Percentiles rank a stretch among this genome's conserved stretches.
Conservation (phyloP, 2,113 vertebrate genomes). For the Oryzias javanicus region DNA sequence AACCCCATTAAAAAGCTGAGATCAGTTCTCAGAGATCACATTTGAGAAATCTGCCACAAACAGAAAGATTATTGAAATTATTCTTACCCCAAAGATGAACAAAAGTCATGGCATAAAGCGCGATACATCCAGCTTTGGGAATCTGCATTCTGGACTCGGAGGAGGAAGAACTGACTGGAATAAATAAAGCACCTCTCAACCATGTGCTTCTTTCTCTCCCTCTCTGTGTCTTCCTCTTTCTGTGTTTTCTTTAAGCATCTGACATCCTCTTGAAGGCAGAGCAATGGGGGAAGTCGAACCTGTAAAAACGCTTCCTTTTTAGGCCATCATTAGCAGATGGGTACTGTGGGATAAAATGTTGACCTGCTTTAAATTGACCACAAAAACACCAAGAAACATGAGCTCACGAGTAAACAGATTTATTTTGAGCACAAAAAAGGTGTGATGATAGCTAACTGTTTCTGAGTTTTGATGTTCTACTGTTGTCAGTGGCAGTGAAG, state of each 20-base stretch:
- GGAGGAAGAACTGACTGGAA: conserved; percentile 8
- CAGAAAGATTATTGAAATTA: not conserved
- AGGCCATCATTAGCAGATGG: conserved; percentile 18
- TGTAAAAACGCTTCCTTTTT: conserved; percentile 66
- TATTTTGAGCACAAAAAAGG: too few relatives aligned
- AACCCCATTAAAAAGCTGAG: too few relatives aligned
- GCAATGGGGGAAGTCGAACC: conserved; percentile 43
- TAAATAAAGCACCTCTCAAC: conserved; percentile 3
- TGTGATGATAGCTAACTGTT: too few relatives aligned
- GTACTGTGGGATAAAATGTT: conserved; percentile 23
- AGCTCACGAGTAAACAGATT: too few relatives aligned
- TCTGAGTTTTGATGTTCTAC: not conserved
- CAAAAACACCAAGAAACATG: not conserved
- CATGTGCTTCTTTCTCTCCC: conserved; percentile 12
- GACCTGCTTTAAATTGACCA: not conserved
- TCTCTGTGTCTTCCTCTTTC: conserved; percentile 25
- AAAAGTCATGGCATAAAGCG: conserved; percentile 36
- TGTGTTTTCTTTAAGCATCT: conserved; percentile 51
- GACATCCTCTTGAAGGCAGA: conserved; percentile 62
- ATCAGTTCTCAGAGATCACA: too few relatives aligned
- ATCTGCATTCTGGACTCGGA: conserved; percentile 52
- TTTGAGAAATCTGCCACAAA: too few relatives aligned
- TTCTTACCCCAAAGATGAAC: conserved; percentile 56
- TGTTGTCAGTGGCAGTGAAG: not conserved
- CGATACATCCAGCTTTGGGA: conserved; percentile 15